phyloP scores from a whole-genome alignment of 2,888 invertebrate species.

The Plusia festucae region DNA sequence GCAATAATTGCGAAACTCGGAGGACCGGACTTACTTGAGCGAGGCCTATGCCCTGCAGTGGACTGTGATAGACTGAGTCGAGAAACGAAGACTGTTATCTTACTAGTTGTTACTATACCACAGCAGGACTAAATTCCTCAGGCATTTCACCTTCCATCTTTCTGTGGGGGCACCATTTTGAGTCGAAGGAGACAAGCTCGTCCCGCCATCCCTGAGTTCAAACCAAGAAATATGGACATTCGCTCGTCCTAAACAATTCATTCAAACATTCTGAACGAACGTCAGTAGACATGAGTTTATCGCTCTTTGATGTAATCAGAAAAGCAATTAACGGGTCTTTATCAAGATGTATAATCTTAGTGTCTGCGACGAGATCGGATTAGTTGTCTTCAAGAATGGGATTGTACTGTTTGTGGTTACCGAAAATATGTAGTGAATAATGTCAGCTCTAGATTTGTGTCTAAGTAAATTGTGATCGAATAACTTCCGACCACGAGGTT shows the following conservation, averaged over 20 bases:
- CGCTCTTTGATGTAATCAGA: conserved; percentile 11
- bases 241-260: not conserved
- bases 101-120: too few relatives aligned
- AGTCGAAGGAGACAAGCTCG: too few relatives aligned
- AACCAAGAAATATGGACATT: not conserved
- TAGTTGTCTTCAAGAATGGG: not conserved
- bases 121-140: too few relatives aligned
- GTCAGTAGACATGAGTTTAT: conserved; percentile 5
- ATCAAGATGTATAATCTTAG: conserved; percentile 7
- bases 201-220: too few relatives aligned
- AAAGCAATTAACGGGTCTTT: conserved; percentile 14
- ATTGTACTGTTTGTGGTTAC: not conserved
- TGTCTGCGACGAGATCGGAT: not conserved
- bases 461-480: not conserved
- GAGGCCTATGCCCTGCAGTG: too few relatives aligned
- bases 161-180: too few relatives aligned
- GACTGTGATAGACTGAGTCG: too few relatives aligned
- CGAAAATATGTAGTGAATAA: not conserved
- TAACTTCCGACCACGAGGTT: not conserved
- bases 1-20: too few relatives aligned
- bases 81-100: too few relatives aligned
- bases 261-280: not conserved
- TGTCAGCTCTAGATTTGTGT: not conserved
- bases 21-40: too few relatives aligned
- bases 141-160: too few relatives aligned